These are phyloP conservation scores for Parazoanthus darwini DNA, from an alignment of 92 coral and sea anemone species.

Conservation along the genomic window DNA sequence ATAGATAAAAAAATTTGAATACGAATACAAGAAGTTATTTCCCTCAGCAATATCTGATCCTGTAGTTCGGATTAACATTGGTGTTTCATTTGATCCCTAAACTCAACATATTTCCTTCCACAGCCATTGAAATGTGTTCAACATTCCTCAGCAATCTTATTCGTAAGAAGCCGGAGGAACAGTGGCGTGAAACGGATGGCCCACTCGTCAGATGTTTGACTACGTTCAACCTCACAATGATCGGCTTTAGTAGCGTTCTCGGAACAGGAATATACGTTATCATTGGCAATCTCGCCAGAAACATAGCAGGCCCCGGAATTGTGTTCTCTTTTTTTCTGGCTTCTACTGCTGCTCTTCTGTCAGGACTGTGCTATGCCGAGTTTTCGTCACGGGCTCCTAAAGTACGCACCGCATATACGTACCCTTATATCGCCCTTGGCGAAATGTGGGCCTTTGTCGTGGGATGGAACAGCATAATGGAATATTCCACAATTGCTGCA, in stretches of 20 bases:
- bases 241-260: slow-evolving; percentile 68
- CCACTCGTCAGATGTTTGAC: slow-evolving; percentile 49
- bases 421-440: slow-evolving; percentile 77
- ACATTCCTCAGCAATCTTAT: too few species aligned
- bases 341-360: slow-evolving; percentile 56
- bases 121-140: too few species aligned
- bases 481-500: slow-evolving; percentile 70
- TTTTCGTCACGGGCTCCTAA: slow-evolving; percentile 65
- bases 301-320: slow-evolving; percentile 43
- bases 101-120: too few species aligned
- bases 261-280: slow-evolving; percentile 84
- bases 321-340: slow-evolving; percentile 70
- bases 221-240: slow-evolving; percentile 60
- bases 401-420: slow-evolving; percentile 84
- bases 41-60: too few species aligned
- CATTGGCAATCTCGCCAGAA: slow-evolving; percentile 76
- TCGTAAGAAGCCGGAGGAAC: neutral
- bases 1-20: too few species aligned
- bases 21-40: too few species aligned
- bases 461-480: slow-evolving; percentile 85
- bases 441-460: slow-evolving; percentile 28
- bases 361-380: too few species aligned
- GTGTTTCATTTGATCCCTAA: too few species aligned
- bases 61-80: too few species aligned
- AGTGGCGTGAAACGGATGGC: neutral